Conservation (phyloP, 2,888 invertebrate species). For the Tuberolachnus salignus region DNA sequence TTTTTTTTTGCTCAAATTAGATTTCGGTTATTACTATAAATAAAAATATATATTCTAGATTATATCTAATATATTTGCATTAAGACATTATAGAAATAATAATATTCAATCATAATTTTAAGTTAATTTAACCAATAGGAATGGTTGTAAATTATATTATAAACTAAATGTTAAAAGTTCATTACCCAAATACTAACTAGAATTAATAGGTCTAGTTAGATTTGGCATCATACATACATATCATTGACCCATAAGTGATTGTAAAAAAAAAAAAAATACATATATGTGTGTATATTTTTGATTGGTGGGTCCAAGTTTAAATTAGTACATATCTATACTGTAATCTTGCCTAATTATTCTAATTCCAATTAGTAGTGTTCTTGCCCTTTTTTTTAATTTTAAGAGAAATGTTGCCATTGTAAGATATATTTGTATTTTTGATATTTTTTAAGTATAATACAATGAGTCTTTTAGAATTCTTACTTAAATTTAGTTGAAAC, state of each 20-base stretch:
- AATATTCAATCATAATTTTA: not conserved
- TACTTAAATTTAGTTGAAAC: not conserved
- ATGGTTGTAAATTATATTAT: not conserved
- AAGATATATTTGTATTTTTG: not conserved
- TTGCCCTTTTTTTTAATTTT: conserved; percentile 21
- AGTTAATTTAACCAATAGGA: no score
- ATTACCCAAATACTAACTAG: not conserved
- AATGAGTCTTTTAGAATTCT: not conserved
- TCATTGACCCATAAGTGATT: not conserved
- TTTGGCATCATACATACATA: not conserved
- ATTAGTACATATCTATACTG: not conserved
- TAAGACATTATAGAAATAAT: not conserved
- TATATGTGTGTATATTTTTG: not conserved
- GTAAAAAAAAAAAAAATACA: no score
- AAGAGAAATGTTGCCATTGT: conserved; percentile 3
- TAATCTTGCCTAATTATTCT: conserved; percentile 33
- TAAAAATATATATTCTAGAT: not conserved
- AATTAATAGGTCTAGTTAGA: not conserved
- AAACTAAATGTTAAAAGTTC: not conserved
- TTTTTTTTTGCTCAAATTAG: conserved; percentile 41
- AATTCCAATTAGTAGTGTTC: conserved; percentile 5
- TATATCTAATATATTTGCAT: conserved; percentile 1
- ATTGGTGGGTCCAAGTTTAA: not conserved
- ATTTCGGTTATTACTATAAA: conserved; percentile 16
- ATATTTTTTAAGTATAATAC: not conserved